phyloP scores from a whole-genome alignment of 2,797 vertebrate genomes.

The Gadopsis bispinosus region DNA sequence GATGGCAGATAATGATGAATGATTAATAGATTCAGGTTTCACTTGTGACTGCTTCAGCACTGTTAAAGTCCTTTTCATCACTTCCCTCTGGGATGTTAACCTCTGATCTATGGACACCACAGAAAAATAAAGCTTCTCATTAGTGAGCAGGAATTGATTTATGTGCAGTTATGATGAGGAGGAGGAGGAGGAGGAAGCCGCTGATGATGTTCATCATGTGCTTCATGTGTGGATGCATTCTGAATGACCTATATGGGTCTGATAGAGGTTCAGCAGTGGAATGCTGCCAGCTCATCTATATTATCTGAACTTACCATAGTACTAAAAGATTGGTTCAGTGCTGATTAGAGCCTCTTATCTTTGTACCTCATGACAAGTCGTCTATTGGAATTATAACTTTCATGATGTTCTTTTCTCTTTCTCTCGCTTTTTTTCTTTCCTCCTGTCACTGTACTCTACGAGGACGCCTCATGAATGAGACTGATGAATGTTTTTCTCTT shows the following conservation, averaged over 20 bases:
- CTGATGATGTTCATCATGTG: conserved; percentile 30
- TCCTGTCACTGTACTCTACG: not conserved
- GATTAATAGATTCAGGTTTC: conserved; percentile 67
- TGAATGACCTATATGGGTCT: conserved; percentile 48
- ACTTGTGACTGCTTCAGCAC: conserved; percentile 55
- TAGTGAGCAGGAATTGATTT: conserved; percentile 31
- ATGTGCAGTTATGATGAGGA: conserved; percentile 45
- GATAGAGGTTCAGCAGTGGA: conserved; percentile 21
- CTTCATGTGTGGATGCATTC: conserved; percentile 58
- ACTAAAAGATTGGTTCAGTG: conserved; percentile 38
- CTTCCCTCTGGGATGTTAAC: conserved; percentile 55
- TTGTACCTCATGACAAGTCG: conserved; percentile 18
- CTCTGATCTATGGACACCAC: conserved; percentile 58
- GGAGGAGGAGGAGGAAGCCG: conserved; percentile 21
- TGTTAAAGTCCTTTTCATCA: conserved; percentile 48
- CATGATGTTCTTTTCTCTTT: conserved; percentile 8
- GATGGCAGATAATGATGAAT: conserved; percentile 61
- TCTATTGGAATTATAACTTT: conserved; percentile 26
- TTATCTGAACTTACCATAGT: conserved; percentile 49
- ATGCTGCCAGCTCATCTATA: conserved; percentile 40
- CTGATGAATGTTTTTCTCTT: not conserved
- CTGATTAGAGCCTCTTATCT: conserved; percentile 42
- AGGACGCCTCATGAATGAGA: conserved; percentile 1
- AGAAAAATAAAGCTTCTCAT: conserved; percentile 49
- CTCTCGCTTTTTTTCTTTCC: not conserved